Conservation (phyloP, 2,888 invertebrate species). For the Drosophila tripunctata region DNA sequence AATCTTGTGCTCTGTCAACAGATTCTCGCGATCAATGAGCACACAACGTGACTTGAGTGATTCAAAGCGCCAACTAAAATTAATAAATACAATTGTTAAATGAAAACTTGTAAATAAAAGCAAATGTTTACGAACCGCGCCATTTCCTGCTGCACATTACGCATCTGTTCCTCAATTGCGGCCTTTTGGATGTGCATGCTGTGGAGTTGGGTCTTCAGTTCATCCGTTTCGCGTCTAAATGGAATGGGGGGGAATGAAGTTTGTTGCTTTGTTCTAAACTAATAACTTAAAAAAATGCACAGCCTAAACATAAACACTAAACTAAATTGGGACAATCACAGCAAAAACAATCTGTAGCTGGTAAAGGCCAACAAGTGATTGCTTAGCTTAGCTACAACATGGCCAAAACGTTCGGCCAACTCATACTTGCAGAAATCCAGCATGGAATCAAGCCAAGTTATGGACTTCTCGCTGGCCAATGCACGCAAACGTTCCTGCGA, state of each 20-base stretch:
- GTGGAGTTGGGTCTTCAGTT: conserved; percentile 81
- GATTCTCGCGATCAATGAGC: conserved; percentile 81
- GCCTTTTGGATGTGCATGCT: conserved; percentile 81
- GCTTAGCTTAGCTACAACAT: conserved; percentile 50
- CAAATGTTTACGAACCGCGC: conserved; percentile 73
- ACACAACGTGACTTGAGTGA: conserved; percentile 82
- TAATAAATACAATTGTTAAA: background rate
- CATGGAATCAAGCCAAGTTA: conserved; percentile 83
- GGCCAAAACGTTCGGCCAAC: conserved; percentile 53
- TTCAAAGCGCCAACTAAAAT: conserved; percentile 83
- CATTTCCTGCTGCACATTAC: conserved; percentile 81
- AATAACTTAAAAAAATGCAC: conserved; percentile 31
- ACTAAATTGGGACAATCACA: conserved; percentile 39
- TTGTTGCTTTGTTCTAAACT: conserved; percentile 6
- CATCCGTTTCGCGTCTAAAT: conserved; percentile 83
- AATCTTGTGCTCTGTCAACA: conserved; percentile 81
- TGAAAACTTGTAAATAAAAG: too few species aligned
- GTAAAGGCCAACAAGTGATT: conserved; percentile 53
- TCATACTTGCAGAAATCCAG: conserved; percentile 84
- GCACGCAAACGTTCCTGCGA: conserved; percentile 79
- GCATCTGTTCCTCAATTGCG: conserved; percentile 79
- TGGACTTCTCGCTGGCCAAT: conserved; percentile 79
- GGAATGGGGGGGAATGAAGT: conserved; percentile 47
- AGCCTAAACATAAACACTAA: conserved; percentile 31
- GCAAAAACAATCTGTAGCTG: conserved; percentile 55